Conservation (phyloP, 2,888 invertebrate genomes). For the Portevinia maculata region DNA sequence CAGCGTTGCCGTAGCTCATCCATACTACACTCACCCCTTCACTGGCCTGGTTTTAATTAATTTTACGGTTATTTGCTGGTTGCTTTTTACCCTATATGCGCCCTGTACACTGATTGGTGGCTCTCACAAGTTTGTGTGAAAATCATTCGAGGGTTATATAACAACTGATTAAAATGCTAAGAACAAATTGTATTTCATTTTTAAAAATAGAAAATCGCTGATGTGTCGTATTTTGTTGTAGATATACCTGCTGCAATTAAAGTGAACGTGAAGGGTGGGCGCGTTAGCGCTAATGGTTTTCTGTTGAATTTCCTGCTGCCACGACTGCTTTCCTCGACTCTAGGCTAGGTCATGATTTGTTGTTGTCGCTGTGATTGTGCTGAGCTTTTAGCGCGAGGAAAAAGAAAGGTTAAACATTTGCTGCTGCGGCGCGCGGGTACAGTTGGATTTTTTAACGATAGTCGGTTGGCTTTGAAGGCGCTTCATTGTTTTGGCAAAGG, state of each 20-base stretch:
- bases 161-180: constrained; percentile 55
- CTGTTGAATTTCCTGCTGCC: constrained; percentile 45
- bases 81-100: constrained; percentile 28
- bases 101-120: constrained; percentile 34
- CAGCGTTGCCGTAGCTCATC: neutral
- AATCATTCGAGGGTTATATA: constrained; percentile 56
- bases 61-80: constrained; percentile 39
- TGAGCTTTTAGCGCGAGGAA: neutral
- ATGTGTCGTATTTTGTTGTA: constrained; percentile 22
- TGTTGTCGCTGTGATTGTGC: constrained; percentile 24
- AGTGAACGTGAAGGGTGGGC: constrained; percentile 42
- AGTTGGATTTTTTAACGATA: constrained; percentile 39
- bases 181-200: constrained; percentile 39
- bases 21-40: constrained; percentile 33
- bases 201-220: constrained; percentile 51
- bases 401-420: constrained; percentile 29
- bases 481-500: constrained; percentile 8
- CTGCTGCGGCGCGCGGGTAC: constrained; percentile 24
- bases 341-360: constrained; percentile 70
- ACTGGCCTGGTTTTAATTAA: constrained; percentile 39
- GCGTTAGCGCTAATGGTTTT: constrained; percentile 10
- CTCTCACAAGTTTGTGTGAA: constrained; percentile 26
- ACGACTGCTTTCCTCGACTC: constrained; percentile 40
- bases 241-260: constrained; percentile 33
- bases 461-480: constrained; percentile 5